Evolutionary conservation across 2,888 invertebrate genomes (phyloP).

Genomic region (Cyclophora punctaria): DNA sequence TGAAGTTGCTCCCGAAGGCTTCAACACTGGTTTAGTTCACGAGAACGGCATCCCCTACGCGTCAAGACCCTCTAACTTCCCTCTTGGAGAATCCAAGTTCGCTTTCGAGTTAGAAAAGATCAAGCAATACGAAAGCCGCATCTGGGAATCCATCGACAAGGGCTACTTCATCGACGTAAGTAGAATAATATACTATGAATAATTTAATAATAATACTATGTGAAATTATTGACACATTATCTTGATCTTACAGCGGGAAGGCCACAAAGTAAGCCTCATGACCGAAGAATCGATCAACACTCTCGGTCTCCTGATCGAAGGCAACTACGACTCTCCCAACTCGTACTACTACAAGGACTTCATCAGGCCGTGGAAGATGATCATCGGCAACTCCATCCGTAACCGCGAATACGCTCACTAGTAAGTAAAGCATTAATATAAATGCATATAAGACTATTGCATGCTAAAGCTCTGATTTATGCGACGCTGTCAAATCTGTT

Average conservation of each 20-base stretch:
- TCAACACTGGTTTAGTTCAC: slow-evolving; percentile 77
- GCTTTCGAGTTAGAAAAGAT: slow-evolving; percentile 57
- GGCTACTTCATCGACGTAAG: slow-evolving; percentile 66
- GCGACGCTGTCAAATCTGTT: too few species aligned
- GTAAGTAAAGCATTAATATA: slow-evolving; percentile 24
- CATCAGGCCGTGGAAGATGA: slow-evolving; percentile 69
- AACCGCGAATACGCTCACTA: slow-evolving; percentile 26
- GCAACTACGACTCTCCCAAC: slow-evolving; percentile 78
- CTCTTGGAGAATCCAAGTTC: slow-evolving; percentile 60
- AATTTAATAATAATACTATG: too few species aligned
- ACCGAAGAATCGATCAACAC: slow-evolving; percentile 76
- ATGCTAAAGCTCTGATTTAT: too few species aligned
- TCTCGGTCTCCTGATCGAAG: slow-evolving; percentile 80
- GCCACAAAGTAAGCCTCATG: slow-evolving; percentile 73
- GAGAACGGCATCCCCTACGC: slow-evolving; percentile 80
- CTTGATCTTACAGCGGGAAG: slow-evolving; percentile 43
- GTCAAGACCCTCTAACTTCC: slow-evolving; percentile 73
- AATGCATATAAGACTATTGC: too few species aligned
- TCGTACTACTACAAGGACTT: slow-evolving; percentile 75
- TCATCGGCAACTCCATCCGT: slow-evolving; percentile 70
- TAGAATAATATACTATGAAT: slow-evolving; percentile 4
- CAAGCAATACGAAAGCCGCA: slow-evolving; percentile 69
- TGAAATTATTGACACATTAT: too few species aligned
- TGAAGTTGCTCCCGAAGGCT: slow-evolving; percentile 72
- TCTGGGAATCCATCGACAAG: slow-evolving; percentile 76